Percentiles rank a stretch among this genome's conserved stretches.
Conservation (phyloP, 2,888 invertebrate species). For the Lepidochrysops patricia region DNA sequence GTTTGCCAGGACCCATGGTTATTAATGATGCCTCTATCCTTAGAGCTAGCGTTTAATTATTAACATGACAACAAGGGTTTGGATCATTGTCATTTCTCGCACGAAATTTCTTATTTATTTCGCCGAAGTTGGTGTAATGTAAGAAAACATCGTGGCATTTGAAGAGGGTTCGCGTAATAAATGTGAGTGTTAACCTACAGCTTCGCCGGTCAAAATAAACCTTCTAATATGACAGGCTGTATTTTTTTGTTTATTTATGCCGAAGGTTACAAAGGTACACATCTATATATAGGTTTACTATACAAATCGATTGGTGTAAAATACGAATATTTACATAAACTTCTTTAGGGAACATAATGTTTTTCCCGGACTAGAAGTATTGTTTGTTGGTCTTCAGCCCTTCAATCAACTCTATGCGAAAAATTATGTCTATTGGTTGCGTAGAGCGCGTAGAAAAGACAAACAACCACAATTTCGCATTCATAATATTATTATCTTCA, state of each 20-base stretch:
- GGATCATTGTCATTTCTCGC: slow-evolving; percentile 20
- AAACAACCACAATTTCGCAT: too few relatives aligned
- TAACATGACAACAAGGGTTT: slow-evolving; percentile 25
- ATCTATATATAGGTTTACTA: too few relatives aligned
- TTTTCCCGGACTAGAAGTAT: too few relatives aligned
- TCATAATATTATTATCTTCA: too few relatives aligned
- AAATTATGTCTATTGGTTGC: too few relatives aligned
- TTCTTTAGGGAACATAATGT: too few relatives aligned
- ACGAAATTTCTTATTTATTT: slow-evolving; percentile 14
- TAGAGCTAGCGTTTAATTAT: slow-evolving; percentile 24
- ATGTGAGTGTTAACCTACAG: slow-evolving; percentile 1
- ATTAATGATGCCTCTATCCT: slow-evolving; percentile 20
- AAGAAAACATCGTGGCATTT: slow-evolving; percentile 5
- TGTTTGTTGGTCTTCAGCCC: too few relatives aligned
- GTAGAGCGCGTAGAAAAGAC: too few relatives aligned
- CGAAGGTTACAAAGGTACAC: neutral
- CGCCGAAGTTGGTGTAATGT: neutral
- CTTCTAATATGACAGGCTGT: neutral
- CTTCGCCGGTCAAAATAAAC: neutral
- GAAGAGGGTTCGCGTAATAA: slow-evolving; percentile 9
- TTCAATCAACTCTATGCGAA: too few relatives aligned
- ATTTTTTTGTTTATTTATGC: neutral
- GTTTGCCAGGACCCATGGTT: slow-evolving; percentile 18
- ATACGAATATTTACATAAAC: too few relatives aligned
- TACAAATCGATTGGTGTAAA: too few relatives aligned